These are phyloP conservation scores for Helogale parvula DNA, from an alignment of 2,113 vertebrate species.

Conservation along the genomic window DNA sequence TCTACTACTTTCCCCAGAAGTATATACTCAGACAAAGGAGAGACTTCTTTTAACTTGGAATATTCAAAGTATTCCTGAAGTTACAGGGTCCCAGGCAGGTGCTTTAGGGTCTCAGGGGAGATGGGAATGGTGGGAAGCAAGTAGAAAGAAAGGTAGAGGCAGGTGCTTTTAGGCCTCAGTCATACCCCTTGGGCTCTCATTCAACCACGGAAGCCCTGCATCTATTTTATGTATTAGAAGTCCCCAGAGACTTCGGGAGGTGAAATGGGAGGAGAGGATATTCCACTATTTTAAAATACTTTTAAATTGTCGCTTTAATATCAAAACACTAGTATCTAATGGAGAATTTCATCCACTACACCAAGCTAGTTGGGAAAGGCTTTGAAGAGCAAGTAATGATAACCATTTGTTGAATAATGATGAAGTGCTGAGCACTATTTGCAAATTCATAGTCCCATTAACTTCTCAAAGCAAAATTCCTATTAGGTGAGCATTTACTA, in stretches of 20 bases:
- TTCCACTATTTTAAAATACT: neutral
- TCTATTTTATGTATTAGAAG: neutral
- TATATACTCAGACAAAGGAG: neutral
- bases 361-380: neutral
- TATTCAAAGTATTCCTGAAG: neutral
- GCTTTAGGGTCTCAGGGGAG: too few relatives aligned
- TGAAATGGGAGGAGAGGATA: neutral
- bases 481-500: neutral
- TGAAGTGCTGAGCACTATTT: neutral
- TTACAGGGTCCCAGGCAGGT: neutral
- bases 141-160: neutral
- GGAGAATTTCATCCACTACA: neutral
- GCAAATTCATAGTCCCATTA: neutral
- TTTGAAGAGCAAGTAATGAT: neutral
- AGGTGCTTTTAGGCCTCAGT: neutral
- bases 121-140: neutral
- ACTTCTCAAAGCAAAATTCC: neutral
- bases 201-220: neutral
- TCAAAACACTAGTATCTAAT: neutral
- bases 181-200: neutral
- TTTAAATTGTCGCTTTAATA: neutral
- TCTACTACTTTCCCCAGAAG: neutral
- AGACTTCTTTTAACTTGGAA: neutral
- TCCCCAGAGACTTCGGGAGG: neutral
- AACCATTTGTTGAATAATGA: neutral